phyloP scores from a whole-genome alignment of 53 echinoderm and acorn worm genomes.

The Holothuria scabra region DNA sequence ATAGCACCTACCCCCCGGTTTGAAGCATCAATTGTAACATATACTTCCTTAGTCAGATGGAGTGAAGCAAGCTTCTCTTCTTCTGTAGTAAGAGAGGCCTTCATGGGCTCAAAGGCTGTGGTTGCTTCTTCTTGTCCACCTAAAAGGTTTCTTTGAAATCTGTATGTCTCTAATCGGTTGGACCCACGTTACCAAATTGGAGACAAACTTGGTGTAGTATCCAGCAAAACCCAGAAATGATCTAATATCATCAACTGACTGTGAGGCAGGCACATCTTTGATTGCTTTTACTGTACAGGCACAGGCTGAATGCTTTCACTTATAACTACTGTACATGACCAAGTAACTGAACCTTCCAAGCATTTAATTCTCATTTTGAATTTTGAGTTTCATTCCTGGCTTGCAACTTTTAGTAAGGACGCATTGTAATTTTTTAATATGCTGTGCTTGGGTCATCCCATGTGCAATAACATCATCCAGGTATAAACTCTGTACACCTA shows the following conservation, averaged over 20 bases:
- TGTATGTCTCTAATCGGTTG: slow-evolving; percentile 2
- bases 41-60: neutral
- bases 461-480: too few relatives aligned
- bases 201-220: neutral
- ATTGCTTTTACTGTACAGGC: slow-evolving; percentile 9
- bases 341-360: neutral
- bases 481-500: too few relatives aligned
- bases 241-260: slow-evolving; percentile 4
- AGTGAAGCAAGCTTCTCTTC: neutral
- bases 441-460: too few relatives aligned
- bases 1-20: too few relatives aligned
- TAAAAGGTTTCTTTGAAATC: neutral
- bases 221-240: slow-evolving; percentile 6
- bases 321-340: neutral
- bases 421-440: too few relatives aligned
- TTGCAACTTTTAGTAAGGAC: neutral
- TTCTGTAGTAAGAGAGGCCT: neutral
- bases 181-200: neutral
- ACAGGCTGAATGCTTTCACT: neutral
- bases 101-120: neutral
- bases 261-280: neutral
- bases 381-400: neutral
- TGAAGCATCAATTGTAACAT: too few relatives aligned
- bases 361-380: neutral
- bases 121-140: neutral